A percentile compares a stretch with the other conserved stretches of the same genome.
phyloP scores from a whole-genome alignment of 2,888 invertebrate genomes.

The Seira musarum region DNA sequence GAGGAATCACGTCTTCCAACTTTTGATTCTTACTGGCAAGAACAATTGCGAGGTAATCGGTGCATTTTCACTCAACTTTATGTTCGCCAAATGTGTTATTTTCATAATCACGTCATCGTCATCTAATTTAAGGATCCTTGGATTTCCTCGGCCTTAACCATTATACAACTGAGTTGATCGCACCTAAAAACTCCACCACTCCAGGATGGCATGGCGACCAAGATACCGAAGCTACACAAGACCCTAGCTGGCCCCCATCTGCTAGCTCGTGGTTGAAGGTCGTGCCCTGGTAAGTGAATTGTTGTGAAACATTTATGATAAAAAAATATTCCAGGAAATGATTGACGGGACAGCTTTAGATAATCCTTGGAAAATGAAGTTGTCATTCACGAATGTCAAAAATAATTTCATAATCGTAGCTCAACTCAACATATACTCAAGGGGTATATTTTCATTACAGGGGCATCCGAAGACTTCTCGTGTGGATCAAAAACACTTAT shows the following conservation, averaged over 20 bases:
- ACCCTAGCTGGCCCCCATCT: constrained; percentile 57
- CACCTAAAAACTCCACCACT: constrained; percentile 29
- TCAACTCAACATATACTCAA: too few relatives aligned
- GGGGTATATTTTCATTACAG: constrained; percentile 75
- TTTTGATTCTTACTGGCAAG: constrained; percentile 60
- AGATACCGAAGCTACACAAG: constrained; percentile 47
- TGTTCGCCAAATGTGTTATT: too few relatives aligned
- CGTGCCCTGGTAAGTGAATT: not conserved
- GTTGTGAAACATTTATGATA: too few relatives aligned
- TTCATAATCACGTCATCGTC: too few relatives aligned
- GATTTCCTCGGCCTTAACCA: constrained; percentile 74
- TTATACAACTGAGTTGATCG: constrained; percentile 71
- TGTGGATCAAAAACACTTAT: constrained; percentile 77
- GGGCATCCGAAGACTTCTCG: constrained; percentile 77
- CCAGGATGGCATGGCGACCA: constrained; percentile 59
- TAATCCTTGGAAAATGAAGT: too few relatives aligned
- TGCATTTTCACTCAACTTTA: too few relatives aligned
- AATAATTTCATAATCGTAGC: too few relatives aligned
- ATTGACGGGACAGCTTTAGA: not conserved
- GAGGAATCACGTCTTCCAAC: constrained; percentile 64
- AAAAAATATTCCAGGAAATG: not conserved
- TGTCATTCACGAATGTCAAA: too few relatives aligned
- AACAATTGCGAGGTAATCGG: constrained; percentile 54
- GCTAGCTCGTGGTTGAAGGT: constrained; percentile 51
- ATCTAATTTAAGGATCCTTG: constrained; percentile 71